Conservation (phyloP, 2,797 vertebrate species). For the Oreonectes daqikongensis region DNA sequence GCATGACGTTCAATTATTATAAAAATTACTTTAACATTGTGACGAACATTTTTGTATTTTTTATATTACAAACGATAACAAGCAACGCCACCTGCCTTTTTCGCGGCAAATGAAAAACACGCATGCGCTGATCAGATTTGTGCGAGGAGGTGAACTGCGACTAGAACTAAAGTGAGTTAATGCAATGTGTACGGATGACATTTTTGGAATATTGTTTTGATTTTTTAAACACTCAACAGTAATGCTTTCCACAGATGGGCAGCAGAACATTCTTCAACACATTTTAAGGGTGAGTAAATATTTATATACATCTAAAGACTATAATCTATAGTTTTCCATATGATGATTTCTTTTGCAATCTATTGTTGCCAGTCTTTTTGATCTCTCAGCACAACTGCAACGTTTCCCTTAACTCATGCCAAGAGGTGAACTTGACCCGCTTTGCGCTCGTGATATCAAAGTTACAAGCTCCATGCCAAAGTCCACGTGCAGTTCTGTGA, state of each 20-base stretch:
- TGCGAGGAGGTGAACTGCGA: no score
- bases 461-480: constrained; percentile 70
- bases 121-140: neutral
- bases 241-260: neutral
- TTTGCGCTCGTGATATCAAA: neutral
- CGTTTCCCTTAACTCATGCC: neutral
- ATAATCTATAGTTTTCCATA: no score
- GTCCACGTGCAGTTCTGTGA: constrained; percentile 74
- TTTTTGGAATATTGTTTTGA: neutral
- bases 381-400: neutral
- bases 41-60: no score
- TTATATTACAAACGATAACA: no score
- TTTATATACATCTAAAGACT: no score
- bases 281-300: neutral
- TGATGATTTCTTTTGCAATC: no score
- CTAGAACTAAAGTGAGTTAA: no score
- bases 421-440: constrained; percentile 12
- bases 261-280: neutral
- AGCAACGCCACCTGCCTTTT: no score
- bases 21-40: no score
- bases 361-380: neutral
- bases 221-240: neutral
- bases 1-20: no score
- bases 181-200: no score
- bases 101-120: neutral